Evolutionary conservation across 92 coral and sea anemone species (phyloP).

Genomic region (Epizoanthus scotinus): DNA sequence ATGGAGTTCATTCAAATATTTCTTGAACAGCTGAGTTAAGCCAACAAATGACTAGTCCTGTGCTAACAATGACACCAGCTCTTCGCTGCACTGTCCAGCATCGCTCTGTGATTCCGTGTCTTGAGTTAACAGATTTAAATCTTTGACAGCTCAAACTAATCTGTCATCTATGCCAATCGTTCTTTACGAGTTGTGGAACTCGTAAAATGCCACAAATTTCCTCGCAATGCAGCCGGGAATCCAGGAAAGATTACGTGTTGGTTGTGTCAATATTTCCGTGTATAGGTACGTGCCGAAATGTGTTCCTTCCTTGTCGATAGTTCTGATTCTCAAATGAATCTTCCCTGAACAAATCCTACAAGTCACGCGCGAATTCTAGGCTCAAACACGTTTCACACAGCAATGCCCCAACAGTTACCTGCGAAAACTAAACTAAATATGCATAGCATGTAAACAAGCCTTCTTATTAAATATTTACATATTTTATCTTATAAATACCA

Average conservation of each 20-base stretch:
- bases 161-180: background rate
- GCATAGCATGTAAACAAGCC: constrained; percentile 44
- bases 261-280: background rate
- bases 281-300: background rate
- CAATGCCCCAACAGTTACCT: too few species aligned
- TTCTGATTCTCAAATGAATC: background rate
- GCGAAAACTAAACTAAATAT: constrained; percentile 15
- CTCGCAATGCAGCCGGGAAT: constrained; percentile 11
- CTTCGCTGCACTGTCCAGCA: background rate
- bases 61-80: constrained; percentile 17
- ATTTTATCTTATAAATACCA: constrained; percentile 39
- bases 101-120: background rate
- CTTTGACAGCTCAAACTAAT: background rate
- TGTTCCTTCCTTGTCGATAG: background rate
- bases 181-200: background rate
- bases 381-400: background rate
- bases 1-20: background rate
- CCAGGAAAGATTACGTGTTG: constrained; percentile 5
- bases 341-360: too few species aligned
- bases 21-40: constrained; percentile 5
- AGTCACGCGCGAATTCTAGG: background rate
- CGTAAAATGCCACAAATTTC: constrained; percentile 7
- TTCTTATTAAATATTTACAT: constrained; percentile 50
- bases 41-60: background rate
- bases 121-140: background rate